phyloP scores from a whole-genome alignment of 2,113 vertebrate species.

The Xyliphius kryptos region DNA sequence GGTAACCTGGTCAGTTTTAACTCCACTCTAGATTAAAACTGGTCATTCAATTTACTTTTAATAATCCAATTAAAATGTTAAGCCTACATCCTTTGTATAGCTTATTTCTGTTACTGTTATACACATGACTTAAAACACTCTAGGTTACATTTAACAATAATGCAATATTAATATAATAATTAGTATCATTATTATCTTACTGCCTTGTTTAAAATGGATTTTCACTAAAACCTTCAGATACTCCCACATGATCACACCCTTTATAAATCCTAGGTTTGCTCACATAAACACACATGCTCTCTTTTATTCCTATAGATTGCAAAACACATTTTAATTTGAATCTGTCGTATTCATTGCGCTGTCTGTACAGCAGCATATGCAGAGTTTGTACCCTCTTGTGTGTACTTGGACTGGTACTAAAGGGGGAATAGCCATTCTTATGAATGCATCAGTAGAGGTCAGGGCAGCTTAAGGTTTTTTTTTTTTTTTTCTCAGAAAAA shows the following conservation, averaged over 20 bases:
- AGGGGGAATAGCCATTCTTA: slow-evolving; percentile 61
- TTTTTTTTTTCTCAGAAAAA: slow-evolving; percentile 40
- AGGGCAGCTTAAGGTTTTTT: too few species aligned
- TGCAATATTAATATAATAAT: slow-evolving; percentile 31
- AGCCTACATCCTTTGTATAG: slow-evolving; percentile 7
- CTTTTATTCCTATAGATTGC: neutral
- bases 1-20: neutral
- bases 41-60: neutral
- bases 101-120: neutral
- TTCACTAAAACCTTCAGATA: neutral
- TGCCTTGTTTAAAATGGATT: neutral
- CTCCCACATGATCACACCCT: neutral
- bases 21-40: neutral
- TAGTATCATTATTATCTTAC: neutral
- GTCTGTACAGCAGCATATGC: too few species aligned
- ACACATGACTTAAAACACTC: neutral
- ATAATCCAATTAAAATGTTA: slow-evolving; percentile 16
- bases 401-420: neutral
- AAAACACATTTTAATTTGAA: neutral
- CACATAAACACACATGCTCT: neutral
- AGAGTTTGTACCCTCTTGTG: slow-evolving; percentile 11
- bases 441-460: slow-evolving; percentile 57
- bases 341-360: neutral
- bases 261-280: neutral
- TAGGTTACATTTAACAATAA: neutral